These are phyloP conservation scores for Clistopyga incitator DNA, from an alignment of 2,888 invertebrate genomes.

Conservation along the genomic window DNA sequence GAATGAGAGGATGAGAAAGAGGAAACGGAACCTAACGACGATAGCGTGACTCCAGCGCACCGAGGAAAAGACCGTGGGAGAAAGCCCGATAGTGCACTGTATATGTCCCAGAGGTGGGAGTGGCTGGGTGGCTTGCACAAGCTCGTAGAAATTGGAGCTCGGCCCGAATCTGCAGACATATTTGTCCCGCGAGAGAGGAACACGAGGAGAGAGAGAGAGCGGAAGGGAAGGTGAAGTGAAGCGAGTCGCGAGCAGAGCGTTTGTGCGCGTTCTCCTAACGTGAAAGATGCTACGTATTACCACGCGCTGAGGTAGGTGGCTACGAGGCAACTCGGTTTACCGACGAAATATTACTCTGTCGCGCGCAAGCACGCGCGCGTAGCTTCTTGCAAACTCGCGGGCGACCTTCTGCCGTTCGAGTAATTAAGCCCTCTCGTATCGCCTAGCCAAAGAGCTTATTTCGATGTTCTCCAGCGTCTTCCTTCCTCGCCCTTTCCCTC, in stretches of 20 bases:
- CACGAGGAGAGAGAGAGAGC: constrained; percentile 22
- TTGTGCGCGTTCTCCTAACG: constrained; percentile 48
- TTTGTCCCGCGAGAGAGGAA: constrained; percentile 62
- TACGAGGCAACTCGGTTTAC: constrained; percentile 63
- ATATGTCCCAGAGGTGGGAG: background rate
- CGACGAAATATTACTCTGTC: constrained; percentile 63
- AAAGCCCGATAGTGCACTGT: background rate
- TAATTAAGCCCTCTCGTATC: constrained; percentile 55
- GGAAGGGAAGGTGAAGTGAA: constrained; percentile 1
- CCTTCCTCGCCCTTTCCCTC: background rate
- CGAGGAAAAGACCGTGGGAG: constrained; percentile 43
- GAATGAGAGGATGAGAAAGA: background rate
- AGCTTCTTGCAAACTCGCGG: constrained; percentile 36
- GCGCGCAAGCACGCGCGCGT: background rate
- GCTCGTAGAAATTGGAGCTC: constrained; percentile 62
- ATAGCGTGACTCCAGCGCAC: constrained; percentile 44
- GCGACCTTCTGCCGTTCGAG: constrained; percentile 48
- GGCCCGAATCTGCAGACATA: constrained; percentile 67
- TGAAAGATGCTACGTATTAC: constrained; percentile 67
- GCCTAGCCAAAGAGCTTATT: constrained; percentile 43
- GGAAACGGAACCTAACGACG: constrained; percentile 40
- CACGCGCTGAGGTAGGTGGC: background rate
- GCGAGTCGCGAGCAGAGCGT: constrained; percentile 38
- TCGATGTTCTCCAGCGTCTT: constrained; percentile 10
- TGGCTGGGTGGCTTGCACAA: constrained; percentile 42